Evolutionary conservation across 2,888 invertebrate species (phyloP).

Genomic region (Lycaena phlaeas): DNA sequence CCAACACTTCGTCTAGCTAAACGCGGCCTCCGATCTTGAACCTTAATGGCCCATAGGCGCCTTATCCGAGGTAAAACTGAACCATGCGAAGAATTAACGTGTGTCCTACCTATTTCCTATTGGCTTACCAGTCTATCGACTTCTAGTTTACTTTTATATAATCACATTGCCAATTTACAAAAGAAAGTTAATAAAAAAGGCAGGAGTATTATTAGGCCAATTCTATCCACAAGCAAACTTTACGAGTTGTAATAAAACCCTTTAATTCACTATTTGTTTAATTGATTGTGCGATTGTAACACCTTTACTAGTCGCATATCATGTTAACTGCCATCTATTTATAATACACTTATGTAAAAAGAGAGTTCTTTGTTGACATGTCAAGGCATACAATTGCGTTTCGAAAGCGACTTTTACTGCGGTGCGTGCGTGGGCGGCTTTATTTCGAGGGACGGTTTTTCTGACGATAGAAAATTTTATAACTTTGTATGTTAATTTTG

Average conservation of each 20-base stretch:
- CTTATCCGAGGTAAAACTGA: too few species aligned
- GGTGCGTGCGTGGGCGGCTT: slow-evolving; percentile 47
- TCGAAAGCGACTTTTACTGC: slow-evolving; percentile 57
- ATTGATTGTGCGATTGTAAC: slow-evolving; percentile 4
- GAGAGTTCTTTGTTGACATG: slow-evolving; percentile 39
- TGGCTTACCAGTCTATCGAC: too few species aligned
- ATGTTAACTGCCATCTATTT: slow-evolving; percentile 12
- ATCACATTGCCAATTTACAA: too few species aligned
- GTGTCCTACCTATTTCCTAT: too few species aligned
- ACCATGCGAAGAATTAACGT: too few species aligned
- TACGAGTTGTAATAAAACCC: slow-evolving; percentile 1
- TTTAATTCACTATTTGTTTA: slow-evolving; percentile 1
- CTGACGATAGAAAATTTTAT: slow-evolving; percentile 37
- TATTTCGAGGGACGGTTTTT: slow-evolving; percentile 41
- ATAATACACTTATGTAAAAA: slow-evolving; percentile 16
- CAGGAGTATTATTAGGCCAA: too few species aligned
- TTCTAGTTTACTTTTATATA: too few species aligned
- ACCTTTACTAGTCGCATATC: slow-evolving; percentile 1
- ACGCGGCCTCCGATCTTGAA: too few species aligned
- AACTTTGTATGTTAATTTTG: slow-evolving; percentile 31
- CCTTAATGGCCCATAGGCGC: too few species aligned
- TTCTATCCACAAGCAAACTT: not conserved
- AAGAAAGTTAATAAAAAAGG: too few species aligned
- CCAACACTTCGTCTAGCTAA: too few species aligned
- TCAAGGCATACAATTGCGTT: slow-evolving; percentile 44